Base-by-base conservation (phyloP, 2,797 vertebrate species). In the Tragopan temminckii region DNA sequence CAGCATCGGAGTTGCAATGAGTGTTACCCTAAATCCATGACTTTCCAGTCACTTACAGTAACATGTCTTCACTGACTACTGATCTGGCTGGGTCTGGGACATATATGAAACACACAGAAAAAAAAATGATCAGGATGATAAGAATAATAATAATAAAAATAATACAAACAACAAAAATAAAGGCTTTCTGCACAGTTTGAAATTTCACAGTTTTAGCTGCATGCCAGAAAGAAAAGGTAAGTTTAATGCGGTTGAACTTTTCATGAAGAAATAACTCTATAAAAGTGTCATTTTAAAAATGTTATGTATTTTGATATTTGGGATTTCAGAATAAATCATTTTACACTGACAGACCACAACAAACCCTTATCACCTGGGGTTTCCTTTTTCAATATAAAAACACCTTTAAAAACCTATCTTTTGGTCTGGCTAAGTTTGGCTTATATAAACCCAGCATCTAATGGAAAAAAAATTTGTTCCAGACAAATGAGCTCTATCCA, bases 241-340 rank as follows among this genome's bases (percentile, higher is more conserved):
- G n/a, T 46, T 75, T 31, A 78, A 83, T 38, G 27, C 24, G 46
- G 38, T 82, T 92, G 69, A 92, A 87, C 25, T 85, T 92, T 83
- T 46, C 42, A 29, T n/a, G 8, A 84, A 74, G 69, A 95, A 92
- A 83, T 53, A 85, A 88, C 78, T 62, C 1, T 24, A 50, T 50
- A 31, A 89, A 94, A 91, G 85, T 92, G 82, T 63, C 91, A 78
- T 46, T 71, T 88, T 27, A 89, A 87, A 92, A 92, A 88, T 43
- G 69, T 36, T 13, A 61, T 4, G 0, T 33, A 46, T 83, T 92
- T 85, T 95, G 92, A 89, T 69, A 85, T 88, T 88, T 36, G 58
- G 50, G 27, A 78, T 53, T 53, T 69, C 53, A 77, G 36, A 91
- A 87, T 7, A 77, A 40, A 66, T 66, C 5, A 72, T 66, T 93